phyloP scores from a whole-genome alignment of 2,888 invertebrate species.

The Idaea biselata region DNA sequence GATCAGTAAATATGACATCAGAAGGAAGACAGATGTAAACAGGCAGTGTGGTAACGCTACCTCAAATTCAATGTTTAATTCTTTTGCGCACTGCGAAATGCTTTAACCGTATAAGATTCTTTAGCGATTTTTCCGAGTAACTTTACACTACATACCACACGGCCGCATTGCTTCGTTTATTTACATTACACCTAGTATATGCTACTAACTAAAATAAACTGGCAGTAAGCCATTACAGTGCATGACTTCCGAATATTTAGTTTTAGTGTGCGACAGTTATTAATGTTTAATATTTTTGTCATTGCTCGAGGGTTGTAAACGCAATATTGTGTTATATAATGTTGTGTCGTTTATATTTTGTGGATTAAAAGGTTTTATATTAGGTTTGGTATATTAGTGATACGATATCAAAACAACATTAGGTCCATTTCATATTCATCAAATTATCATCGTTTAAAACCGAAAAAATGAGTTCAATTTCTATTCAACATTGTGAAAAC shows the following conservation, averaged over 20 bases:
- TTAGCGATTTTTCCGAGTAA: too few relatives aligned
- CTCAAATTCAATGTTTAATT: too few relatives aligned
- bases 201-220: neutral
- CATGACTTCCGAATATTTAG: slow-evolving; percentile 1
- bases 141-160: neutral
- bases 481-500: too few relatives aligned
- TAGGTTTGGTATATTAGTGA: neutral
- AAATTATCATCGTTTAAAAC: too few relatives aligned
- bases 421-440: too few relatives aligned
- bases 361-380: neutral
- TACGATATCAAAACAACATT: too few relatives aligned
- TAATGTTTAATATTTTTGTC: neutral
- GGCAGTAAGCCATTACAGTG: neutral
- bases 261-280: neutral
- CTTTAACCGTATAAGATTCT: too few relatives aligned
- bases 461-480: too few relatives aligned
- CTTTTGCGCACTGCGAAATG: too few relatives aligned
- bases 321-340: slow-evolving; percentile 15
- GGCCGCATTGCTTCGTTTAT: neutral
- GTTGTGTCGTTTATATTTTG: neutral
- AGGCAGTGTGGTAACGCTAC: too few relatives aligned
- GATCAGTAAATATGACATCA: too few relatives aligned
- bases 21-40: too few relatives aligned
- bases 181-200: neutral
- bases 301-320: neutral